Evolutionary conservation across 2,797 vertebrate genomes (phyloP).

Genomic region (Distichodus sexfasciatus): DNA sequence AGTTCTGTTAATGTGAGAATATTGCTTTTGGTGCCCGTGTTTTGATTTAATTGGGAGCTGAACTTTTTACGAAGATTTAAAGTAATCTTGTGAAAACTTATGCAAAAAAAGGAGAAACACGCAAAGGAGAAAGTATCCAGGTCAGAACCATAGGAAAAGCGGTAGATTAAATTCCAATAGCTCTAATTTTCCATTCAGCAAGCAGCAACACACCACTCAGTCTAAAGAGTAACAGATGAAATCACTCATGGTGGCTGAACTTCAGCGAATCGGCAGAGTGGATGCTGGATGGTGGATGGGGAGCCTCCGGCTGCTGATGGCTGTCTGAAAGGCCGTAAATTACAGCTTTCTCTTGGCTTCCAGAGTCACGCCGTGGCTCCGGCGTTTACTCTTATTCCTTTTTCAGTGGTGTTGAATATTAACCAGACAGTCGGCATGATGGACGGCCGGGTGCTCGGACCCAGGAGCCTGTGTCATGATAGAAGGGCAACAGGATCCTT

Average conservation of each 20-base stretch:
- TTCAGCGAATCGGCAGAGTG: background rate
- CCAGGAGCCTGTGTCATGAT: background rate
- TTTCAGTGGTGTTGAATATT: constrained; percentile 45
- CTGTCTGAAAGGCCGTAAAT: constrained; percentile 2
- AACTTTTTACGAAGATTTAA: too few species aligned
- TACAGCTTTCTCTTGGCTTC: background rate
- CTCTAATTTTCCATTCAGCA: background rate
- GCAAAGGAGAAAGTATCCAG: background rate
- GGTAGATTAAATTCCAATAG: background rate
- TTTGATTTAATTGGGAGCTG: too few species aligned
- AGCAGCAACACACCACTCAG: background rate
- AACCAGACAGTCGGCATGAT: constrained; percentile 37
- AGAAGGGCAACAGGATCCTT: background rate
- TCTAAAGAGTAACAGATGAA: background rate
- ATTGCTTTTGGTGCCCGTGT: too few species aligned
- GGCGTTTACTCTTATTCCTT: background rate
- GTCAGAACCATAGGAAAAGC: background rate
- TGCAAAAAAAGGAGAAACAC: background rate
- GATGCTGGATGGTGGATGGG: background rate
- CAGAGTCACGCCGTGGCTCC: background rate
- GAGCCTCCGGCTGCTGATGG: background rate
- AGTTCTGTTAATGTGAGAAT: too few species aligned
- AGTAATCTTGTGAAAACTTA: background rate
- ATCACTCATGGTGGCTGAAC: background rate
- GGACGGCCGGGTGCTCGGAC: constrained; percentile 9